Conservation (phyloP, 2,113 vertebrate species). For the Aythya baeri region DNA sequence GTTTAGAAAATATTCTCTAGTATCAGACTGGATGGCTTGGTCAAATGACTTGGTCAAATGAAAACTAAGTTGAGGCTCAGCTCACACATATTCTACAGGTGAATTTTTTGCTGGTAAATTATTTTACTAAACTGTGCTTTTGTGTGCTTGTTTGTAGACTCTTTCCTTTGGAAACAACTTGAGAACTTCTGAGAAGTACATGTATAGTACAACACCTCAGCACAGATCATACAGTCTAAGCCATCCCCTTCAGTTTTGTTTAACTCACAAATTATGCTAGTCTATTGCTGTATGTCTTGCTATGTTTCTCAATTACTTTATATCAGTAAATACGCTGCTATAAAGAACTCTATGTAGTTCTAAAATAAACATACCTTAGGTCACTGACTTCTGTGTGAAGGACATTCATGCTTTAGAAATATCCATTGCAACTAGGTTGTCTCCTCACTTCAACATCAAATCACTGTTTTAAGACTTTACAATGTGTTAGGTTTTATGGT, state of each 20-base stretch:
- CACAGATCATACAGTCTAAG: background rate
- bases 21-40: background rate
- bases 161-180: background rate
- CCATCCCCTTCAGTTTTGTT: background rate
- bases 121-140: background rate
- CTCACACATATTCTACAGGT: background rate
- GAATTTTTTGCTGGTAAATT: background rate
- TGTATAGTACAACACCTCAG: background rate
- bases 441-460: slow-evolving; percentile 34
- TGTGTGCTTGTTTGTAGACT: background rate
- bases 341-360: background rate
- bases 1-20: background rate
- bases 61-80: background rate
- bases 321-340: background rate
- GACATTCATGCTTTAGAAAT: slow-evolving; percentile 33
- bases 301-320: background rate
- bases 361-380: slow-evolving; percentile 20
- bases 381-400: slow-evolving; percentile 36
- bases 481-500: slow-evolving; percentile 38
- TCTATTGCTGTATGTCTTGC: background rate
- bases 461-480: slow-evolving; percentile 41
- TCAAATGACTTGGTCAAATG: background rate
- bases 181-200: background rate
- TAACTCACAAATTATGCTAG: background rate
- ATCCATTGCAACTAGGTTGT: slow-evolving; percentile 53